These are phyloP conservation scores for Sparidentex hasta DNA, from an alignment of 2,797 vertebrate genomes.

Conservation along the genomic window DNA sequence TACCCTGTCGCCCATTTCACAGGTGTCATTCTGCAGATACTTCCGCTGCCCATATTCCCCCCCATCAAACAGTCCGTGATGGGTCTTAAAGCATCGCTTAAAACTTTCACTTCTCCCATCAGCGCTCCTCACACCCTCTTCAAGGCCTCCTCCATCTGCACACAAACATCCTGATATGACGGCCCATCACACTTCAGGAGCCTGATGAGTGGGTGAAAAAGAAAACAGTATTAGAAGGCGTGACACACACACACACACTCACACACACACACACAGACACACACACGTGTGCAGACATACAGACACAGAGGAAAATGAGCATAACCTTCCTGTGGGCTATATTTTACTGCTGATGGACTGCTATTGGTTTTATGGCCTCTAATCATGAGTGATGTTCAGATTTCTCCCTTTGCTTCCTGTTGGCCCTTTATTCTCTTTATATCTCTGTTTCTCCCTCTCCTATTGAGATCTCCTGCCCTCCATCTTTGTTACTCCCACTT, in stretches of 20 bases:
- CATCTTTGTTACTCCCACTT: constrained; percentile 38
- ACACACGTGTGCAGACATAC: constrained; percentile 8
- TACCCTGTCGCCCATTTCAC: constrained; percentile 45
- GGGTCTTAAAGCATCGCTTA: constrained; percentile 48
- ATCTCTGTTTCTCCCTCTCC: constrained; percentile 14
- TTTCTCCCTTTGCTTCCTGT: constrained; percentile 44
- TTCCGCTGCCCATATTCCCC: constrained; percentile 9
- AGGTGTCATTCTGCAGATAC: constrained; percentile 35
- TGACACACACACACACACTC: constrained; percentile 5
- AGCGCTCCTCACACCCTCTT: constrained; percentile 4
- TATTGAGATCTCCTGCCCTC: constrained; percentile 9
- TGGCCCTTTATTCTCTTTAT: constrained; percentile 46
- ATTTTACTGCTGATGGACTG: constrained; percentile 69
- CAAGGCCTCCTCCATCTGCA: constrained; percentile 29
- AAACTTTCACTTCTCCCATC: constrained; percentile 45
- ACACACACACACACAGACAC: constrained; percentile 11
- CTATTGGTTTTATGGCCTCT: constrained; percentile 72
- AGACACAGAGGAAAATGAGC: constrained; percentile 50
- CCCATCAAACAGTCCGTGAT: constrained; percentile 44
- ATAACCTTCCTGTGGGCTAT: constrained; percentile 60
- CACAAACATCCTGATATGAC: constrained; percentile 40
- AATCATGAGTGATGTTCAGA: constrained; percentile 69
- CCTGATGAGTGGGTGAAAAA: constrained; percentile 29
- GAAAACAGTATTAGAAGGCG: not conserved
- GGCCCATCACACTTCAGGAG: constrained; percentile 43